Evolutionary conservation across 2,797 vertebrate genomes (phyloP), one percentile per base, ranked within the genome.

Genomic region (Clarias fuscus): DNA sequence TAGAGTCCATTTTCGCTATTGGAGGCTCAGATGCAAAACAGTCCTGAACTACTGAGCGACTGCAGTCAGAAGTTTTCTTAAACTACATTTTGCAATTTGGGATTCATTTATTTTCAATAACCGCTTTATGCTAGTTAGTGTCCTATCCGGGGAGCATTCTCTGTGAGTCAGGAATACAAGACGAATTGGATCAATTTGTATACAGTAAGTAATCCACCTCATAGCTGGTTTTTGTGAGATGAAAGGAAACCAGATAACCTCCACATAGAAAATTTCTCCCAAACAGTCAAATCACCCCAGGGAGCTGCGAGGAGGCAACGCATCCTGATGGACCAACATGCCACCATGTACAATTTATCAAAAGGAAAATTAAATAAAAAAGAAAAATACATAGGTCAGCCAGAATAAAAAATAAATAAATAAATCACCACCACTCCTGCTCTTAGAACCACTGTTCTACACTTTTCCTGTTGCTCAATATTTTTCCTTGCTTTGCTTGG

Each of bases 391-490:
- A 22, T 33, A 14, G 18, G 5, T 53, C 14, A 10, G 13, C 71
- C 33, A 33, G 33, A 33, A 33, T 33, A 33, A 33, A 33, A 33
- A 33, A 33, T 7, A 8, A 33, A 40, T 37, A 70, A 33, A 6
- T n/a, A 8, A 48, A 53, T 27, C 20, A 43, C 43, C 24, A 53
- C 5, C 24, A 27, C 24, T 56, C 4, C 7, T 27, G 37, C 18
- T 61, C 11, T 79, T 37, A 62, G 24, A 67, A 18, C n/a, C 62
- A 65, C n/a, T 82, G 5, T 68, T 68, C 43, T 33, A 0, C 40
- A 53, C 11, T 82, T 82, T 53, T 20, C n/a, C 17, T 43, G 64
- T 43, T 80, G 91, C 20, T 18, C 27, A 33, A 64, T 37, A 37
- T 72, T 61, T 7, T 27, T 37, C 15, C 40, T 71, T 73, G 37